phyloP scores from a whole-genome alignment of 2,113 vertebrate species.

The Aix galericulata region DNA sequence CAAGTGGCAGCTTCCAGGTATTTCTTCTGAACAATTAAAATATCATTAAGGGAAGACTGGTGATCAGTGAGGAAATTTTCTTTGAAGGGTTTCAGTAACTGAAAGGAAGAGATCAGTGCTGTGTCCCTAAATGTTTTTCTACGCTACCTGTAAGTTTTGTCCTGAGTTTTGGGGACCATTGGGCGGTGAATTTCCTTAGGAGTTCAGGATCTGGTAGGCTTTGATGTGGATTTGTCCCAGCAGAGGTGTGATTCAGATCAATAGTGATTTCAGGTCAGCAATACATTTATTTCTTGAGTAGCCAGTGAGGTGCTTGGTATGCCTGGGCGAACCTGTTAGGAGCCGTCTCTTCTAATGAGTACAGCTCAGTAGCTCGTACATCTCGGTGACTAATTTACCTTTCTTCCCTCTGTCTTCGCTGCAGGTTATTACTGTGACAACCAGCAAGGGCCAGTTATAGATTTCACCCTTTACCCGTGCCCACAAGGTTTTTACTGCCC shows the following conservation, averaged over 20 bases:
- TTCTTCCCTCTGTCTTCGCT: not conserved
- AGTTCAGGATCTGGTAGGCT: not conserved
- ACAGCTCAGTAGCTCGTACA: not conserved
- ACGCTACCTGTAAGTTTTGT: not conserved
- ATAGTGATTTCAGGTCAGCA: not conserved
- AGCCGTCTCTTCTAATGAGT: not conserved
- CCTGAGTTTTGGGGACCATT: not conserved
- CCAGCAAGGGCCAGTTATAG: conserved; percentile 66
- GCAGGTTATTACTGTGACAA: conserved; percentile 89
- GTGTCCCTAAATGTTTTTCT: not conserved
- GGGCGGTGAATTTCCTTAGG: not conserved
- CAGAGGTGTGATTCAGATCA: not conserved
- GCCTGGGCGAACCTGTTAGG: not conserved
- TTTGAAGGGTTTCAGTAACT: not conserved
- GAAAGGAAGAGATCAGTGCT: not conserved
- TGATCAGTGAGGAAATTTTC: not conserved
- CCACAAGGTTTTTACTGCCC: conserved; percentile 89
- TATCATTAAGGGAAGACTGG: not conserved
- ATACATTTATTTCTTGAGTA: not conserved
- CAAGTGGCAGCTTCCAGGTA: rapidly evolving
- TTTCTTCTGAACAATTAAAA: not conserved
- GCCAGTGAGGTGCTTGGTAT: not conserved
- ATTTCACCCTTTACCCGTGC: conserved; percentile 81
- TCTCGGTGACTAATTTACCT: not conserved
- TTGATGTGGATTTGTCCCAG: not conserved